Conservation (phyloP, 2,888 invertebrate species). For the Chaetogeoica ovagalla region DNA sequence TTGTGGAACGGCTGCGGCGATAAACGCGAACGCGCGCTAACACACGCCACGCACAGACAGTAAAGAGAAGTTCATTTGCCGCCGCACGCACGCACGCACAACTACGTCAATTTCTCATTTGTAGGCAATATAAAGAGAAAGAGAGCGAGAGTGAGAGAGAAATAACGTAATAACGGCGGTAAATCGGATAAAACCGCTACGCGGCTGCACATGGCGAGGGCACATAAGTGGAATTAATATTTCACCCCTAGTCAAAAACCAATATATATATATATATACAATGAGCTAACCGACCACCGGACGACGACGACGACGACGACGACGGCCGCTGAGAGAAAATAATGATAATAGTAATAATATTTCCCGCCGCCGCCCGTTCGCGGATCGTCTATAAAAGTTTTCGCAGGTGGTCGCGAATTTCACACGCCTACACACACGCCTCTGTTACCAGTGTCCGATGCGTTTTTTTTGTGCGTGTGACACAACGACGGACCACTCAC, state of each 20-base stretch:
- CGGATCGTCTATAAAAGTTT: conserved; percentile 23
- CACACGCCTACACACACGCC: conserved; percentile 13
- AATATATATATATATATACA: not conserved
- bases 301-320: too few relatives aligned
- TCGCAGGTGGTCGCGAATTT: conserved; percentile 38
- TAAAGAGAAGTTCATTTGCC: conserved; percentile 6
- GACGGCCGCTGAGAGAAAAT: too few relatives aligned
- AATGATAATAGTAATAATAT: too few relatives aligned
- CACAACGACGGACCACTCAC: not conserved
- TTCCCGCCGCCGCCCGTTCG: not conserved
- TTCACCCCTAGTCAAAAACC: conserved; percentile 29
- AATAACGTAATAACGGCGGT: conserved; percentile 18
- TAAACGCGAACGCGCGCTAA: too few relatives aligned
- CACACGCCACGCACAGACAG: not conserved
- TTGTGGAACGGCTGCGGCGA: too few relatives aligned
- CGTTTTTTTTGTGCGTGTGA: too few relatives aligned
- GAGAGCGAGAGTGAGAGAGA: not conserved
- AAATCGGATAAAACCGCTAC: conserved; percentile 21
- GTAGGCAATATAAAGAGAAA: not conserved
- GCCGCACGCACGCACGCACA: not conserved
- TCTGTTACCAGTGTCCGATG: too few relatives aligned
- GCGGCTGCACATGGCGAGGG: conserved; percentile 19
- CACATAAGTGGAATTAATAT: conserved; percentile 44
- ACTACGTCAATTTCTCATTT: conserved; percentile 35
- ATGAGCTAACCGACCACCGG: too few relatives aligned